A percentile compares a stretch with the other conserved stretches of the same genome.
Conservation (phyloP, 2,888 invertebrate species). For the Reticulitermes lucifugus region DNA sequence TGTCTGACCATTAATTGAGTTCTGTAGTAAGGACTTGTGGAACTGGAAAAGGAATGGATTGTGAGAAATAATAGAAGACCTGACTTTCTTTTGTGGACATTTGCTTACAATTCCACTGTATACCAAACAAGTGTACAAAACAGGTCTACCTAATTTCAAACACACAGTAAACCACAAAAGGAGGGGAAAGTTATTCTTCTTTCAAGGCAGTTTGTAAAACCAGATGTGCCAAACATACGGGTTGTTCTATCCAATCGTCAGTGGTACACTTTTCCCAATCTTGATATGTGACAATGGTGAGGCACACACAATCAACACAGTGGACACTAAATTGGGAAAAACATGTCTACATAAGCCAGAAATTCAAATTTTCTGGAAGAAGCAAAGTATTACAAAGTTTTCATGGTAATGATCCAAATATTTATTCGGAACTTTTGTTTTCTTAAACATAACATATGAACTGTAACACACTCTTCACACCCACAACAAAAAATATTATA, state of each 20-base stretch:
- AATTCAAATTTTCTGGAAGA: conserved; percentile 40
- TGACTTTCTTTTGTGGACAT: conserved; percentile 44
- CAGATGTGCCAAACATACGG: conserved; percentile 33
- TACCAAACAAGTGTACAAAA: conserved; percentile 54
- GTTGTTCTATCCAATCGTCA: conserved; percentile 24
- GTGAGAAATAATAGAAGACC: conserved; percentile 5
- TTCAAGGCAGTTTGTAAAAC: conserved; percentile 43
- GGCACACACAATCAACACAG: conserved; percentile 43
- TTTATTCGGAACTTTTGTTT: conserved; percentile 17
- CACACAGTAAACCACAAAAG: conserved; percentile 42
- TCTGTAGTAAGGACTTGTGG: not conserved
- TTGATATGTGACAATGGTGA: conserved; percentile 48
- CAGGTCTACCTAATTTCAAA: conserved; percentile 51
- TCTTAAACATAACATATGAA: conserved; percentile 32
- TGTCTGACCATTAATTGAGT: too few relatives aligned
- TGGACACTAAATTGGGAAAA: conserved; percentile 28
- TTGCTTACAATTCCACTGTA: conserved; percentile 50
- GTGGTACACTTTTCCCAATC: conserved; percentile 28
- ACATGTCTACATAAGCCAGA: conserved; percentile 14
- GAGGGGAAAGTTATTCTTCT: conserved; percentile 21
- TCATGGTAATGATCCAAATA: conserved; percentile 21
- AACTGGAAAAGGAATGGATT: not conserved
- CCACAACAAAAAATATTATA: conserved; percentile 27
- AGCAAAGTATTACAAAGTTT: conserved; percentile 41
- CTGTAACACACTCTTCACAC: conserved; percentile 16